Evolutionary conservation across 1,140 invertebrate species (phyloP), one percentile per base, ranked within the genome.

Genomic region (Hermetia illucens): DNA sequence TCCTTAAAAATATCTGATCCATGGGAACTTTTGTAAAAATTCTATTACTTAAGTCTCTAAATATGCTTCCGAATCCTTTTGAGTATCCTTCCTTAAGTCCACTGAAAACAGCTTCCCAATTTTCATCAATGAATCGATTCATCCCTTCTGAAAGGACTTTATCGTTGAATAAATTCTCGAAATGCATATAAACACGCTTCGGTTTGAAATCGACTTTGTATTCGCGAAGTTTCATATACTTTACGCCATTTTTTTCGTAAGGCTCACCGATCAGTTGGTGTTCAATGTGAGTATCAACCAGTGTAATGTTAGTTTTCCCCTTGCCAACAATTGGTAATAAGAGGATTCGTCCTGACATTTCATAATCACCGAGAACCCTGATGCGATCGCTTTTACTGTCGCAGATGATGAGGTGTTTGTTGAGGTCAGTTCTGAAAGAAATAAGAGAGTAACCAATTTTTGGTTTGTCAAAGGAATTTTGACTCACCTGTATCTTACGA

Each of bases 251-350:
- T 33, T 66, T 68, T 2, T 63, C 49, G 9, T 68, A 61, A 4
- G 68, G 67, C 42, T 76, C 70, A 17, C 66, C 74, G 34, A 69
- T 63, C 6, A 75, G 49, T 17, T 64, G 66, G 45, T 72, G 71
- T 43, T 67, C 70, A 2, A 74, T 68, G 20, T 66, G 65, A 4
- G 74, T 55, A 42, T 74, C 66, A 16, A 70, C 45, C 53, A 79
- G 66, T 4, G 75, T 77, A 6, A 83, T 69, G 44, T 81, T 79
- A 0, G 71, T 71, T 27, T 69, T 59, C 5, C 81, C 81, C 39
- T 70, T 65, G 22, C 81, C 79, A n/a, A 63, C 68, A 16, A 84
- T 74, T 0, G 78, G 77, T 20, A 84, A 48, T 12, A 84, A 48
- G 3, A 83, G 49, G 34, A 84, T 70, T 34, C 71, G 69, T 19